Evolutionary conservation across 2,113 vertebrate species (phyloP).

Genomic region (Coturnix japonica): DNA sequence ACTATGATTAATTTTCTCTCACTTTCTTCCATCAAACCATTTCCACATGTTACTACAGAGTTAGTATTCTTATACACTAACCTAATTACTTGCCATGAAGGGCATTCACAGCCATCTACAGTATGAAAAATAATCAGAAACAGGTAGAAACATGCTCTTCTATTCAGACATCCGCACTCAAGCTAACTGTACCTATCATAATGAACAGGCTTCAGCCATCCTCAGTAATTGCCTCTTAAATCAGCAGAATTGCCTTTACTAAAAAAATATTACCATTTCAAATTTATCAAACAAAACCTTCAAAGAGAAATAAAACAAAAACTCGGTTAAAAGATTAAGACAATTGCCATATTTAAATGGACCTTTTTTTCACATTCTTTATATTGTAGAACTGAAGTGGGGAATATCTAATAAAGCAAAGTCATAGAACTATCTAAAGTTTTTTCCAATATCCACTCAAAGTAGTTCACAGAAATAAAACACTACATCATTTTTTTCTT

Average conservation of each 20-base stretch:
- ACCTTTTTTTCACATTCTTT: conserved; percentile 1
- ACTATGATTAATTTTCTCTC: conserved; percentile 58
- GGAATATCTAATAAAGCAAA: not conserved
- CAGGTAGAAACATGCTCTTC: conserved; percentile 63
- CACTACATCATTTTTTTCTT: not conserved
- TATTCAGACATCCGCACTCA: conserved; percentile 45
- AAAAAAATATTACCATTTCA: conserved; percentile 55
- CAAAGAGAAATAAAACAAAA: conserved; percentile 60
- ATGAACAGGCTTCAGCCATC: conserved; percentile 42
- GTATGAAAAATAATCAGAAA: conserved; percentile 50
- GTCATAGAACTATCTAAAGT: not conserved
- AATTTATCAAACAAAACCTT: conserved; percentile 49
- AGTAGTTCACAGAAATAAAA: not conserved
- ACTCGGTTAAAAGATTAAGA: conserved; percentile 65
- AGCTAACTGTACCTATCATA: conserved; percentile 58
- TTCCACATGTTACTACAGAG: conserved; percentile 61
- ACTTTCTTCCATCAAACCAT: conserved; percentile 53
- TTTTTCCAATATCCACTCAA: not conserved
- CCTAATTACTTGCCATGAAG: conserved; percentile 37
- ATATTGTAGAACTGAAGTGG: not conserved
- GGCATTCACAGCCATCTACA: conserved; percentile 33
- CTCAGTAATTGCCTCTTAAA: conserved; percentile 51
- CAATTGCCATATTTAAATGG: conserved; percentile 60
- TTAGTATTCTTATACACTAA: conserved; percentile 50
- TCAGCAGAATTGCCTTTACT: conserved; percentile 36